Conservation (phyloP, 2,797 vertebrate genomes). For the Podarcis lilfordi region DNA sequence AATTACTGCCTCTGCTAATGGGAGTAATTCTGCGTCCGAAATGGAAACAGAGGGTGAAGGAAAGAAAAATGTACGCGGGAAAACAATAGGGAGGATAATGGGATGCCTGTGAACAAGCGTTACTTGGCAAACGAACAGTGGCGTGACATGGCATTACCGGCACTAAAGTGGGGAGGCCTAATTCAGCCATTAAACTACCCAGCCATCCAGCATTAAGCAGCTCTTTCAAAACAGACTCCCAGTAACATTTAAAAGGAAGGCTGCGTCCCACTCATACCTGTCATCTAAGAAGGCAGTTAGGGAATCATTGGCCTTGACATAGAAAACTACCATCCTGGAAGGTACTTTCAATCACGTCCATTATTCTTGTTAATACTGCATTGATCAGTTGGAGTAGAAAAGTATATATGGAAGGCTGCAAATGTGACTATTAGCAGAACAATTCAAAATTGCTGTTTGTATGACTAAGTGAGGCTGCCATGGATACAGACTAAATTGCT, state of each 20-base stretch:
- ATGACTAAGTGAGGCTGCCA: background rate
- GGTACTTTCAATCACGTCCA: background rate
- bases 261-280: background rate
- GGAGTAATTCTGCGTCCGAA: slow-evolving; percentile 18
- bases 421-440: background rate
- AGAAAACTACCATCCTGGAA: background rate
- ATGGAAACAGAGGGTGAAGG: background rate
- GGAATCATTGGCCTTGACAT: background rate
- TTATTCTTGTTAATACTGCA: background rate
- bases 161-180: background rate
- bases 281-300: background rate
- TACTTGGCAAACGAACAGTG: background rate
- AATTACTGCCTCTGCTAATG: slow-evolving; percentile 48
- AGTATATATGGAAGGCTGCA: background rate
- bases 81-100: background rate
- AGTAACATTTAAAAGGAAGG: background rate
- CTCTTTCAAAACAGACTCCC: background rate
- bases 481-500: background rate
- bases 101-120: background rate
- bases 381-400: background rate
- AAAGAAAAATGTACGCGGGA: background rate
- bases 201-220: background rate
- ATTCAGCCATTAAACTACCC: background rate
- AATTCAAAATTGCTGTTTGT: background rate
- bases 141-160: background rate